Evolutionary conservation across 1,140 invertebrate species (phyloP).

Genomic region (Phortica variegata): DNA sequence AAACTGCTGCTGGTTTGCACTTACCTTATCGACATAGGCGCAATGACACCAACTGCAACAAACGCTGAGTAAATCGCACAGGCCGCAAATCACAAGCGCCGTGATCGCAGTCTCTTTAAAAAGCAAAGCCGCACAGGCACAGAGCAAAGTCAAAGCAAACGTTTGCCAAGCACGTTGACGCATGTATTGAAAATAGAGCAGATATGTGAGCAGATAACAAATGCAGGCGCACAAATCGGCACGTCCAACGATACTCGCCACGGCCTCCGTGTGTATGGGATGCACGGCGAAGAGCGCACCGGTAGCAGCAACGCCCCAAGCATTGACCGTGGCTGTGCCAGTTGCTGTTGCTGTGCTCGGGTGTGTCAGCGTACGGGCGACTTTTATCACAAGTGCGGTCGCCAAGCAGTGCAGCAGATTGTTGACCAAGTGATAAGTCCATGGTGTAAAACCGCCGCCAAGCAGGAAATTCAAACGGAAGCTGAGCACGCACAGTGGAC

Average conservation of each 20-base stretch:
- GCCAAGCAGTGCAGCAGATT: constrained; percentile 79
- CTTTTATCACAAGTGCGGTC: constrained; percentile 73
- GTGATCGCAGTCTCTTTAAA: constrained; percentile 92
- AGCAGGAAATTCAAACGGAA: constrained; percentile 89
- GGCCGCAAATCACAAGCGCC: constrained; percentile 79
- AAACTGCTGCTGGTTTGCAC: neutral
- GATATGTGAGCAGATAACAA: constrained; percentile 83
- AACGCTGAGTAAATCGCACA: constrained; percentile 67
- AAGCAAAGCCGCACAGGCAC: constrained; percentile 71
- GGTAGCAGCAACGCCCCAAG: constrained; percentile 70
- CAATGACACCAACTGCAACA: too few relatives aligned
- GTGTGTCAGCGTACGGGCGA: constrained; percentile 66
- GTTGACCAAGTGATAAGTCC: constrained; percentile 88
- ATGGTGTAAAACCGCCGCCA: constrained; percentile 80
- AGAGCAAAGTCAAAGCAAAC: constrained; percentile 60
- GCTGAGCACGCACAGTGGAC: constrained; percentile 87
- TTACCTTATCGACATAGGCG: constrained; percentile 37
- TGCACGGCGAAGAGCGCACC: constrained; percentile 90
- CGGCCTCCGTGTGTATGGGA: constrained; percentile 94
- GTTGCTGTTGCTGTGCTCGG: too few relatives aligned
- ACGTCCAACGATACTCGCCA: constrained; percentile 90
- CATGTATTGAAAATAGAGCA: constrained; percentile 72
- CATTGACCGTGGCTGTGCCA: constrained; percentile 62
- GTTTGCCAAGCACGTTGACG: constrained; percentile 62
- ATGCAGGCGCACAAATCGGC: constrained; percentile 92